phyloP scores from a whole-genome alignment of 2,888 invertebrate species.

The Conops quadrifasciatus region DNA sequence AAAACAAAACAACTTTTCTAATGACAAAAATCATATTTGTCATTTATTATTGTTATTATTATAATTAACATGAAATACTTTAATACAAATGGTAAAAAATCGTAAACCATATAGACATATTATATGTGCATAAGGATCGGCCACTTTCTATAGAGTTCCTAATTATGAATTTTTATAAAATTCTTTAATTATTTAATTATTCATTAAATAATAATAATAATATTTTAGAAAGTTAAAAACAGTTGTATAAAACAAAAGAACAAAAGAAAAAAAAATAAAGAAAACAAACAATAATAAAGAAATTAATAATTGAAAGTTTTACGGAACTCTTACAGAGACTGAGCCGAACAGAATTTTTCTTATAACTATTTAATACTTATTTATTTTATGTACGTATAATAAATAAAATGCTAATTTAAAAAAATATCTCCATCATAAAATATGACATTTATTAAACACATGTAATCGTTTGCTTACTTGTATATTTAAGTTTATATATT shows the following conservation, averaged over 20 bases:
- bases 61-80: not conserved
- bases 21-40: not conserved
- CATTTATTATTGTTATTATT: constrained; percentile 6
- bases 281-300: not conserved
- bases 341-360: constrained; percentile 44
- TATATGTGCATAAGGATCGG: constrained; percentile 10
- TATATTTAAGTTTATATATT: constrained; percentile 18
- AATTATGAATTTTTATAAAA: constrained; percentile 42
- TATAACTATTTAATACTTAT: constrained; percentile 42
- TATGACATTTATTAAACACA: too few species aligned
- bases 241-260: not conserved
- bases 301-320: constrained; percentile 38
- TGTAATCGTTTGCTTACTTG: not conserved
- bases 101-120: not conserved
- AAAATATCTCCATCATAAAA: not conserved
- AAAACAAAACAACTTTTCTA: not conserved
- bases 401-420: constrained; percentile 18
- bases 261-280: constrained; percentile 25
- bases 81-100: not conserved
- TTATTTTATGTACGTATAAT: constrained; percentile 39
- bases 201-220: constrained; percentile 23
- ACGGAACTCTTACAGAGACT: constrained; percentile 63
- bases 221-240: not conserved
- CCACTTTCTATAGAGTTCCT: constrained; percentile 63
- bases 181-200: constrained; percentile 28